Conservation (phyloP, 1,140 invertebrate genomes). For the Pseudoatta argentina region DNA sequence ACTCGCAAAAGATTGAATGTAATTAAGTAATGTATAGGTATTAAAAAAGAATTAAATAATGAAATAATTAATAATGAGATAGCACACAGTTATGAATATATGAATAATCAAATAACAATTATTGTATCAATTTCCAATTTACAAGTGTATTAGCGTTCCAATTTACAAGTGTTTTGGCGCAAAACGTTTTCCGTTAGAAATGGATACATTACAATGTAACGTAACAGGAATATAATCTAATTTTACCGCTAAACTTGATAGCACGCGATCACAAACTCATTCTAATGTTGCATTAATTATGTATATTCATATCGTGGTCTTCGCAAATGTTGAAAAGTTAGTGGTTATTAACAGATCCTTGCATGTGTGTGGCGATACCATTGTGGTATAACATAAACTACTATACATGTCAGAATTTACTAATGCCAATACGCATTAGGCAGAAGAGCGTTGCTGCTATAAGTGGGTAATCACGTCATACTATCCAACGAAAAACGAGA, state of each 20-base stretch:
- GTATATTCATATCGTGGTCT: neutral
- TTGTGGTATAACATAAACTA: neutral
- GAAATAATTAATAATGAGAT: conserved; percentile 12
- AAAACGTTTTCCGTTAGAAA: conserved; percentile 36
- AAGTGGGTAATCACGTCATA: conserved; percentile 25
- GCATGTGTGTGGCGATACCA: neutral
- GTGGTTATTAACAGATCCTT: neutral
- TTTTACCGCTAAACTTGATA: neutral
- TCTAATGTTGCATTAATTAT: conserved; percentile 36
- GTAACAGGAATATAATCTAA: neutral
- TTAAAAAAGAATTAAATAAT: conserved; percentile 26
- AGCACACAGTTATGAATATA: conserved; percentile 2
- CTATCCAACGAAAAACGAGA: neutral
- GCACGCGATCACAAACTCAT: neutral
- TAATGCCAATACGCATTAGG: conserved; percentile 44
- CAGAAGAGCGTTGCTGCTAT: neutral
- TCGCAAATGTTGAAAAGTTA: neutral
- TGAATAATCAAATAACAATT: neutral
- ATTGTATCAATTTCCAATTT: conserved; percentile 35
- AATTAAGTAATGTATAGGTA: neutral
- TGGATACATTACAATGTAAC: neutral
- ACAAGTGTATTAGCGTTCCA: neutral
- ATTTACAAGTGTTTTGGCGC: conserved; percentile 10
- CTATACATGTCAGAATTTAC: neutral
- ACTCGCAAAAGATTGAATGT: neutral